Base-by-base conservation (phyloP, 2,113 vertebrate species). In the Smithornis capensis region DNA sequence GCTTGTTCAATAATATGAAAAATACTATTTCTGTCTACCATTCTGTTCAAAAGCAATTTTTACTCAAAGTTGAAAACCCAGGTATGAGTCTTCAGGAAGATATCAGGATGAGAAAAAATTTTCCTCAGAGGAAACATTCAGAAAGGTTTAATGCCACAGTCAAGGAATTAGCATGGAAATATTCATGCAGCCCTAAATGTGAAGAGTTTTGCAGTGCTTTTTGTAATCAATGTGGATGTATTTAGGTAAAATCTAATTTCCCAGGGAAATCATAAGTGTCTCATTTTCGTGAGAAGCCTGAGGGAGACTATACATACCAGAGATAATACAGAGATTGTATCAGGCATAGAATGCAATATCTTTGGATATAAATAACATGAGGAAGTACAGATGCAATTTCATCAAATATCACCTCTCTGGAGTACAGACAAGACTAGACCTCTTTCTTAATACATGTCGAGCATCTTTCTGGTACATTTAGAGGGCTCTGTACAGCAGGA, bases 241-340 rank as follows among this genome's bases (percentile, higher is more conserved):
- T 80, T 94, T 96, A 95, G 63, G 94, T 80, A 95, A 96, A 94
- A 96, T 87, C 57, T 85, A 89, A 93, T 93, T 95, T 96, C 94
- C 80, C 49, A 85, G 74, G 89, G 89, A 91, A 97, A 94, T 91
- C 31, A 87, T 71, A 92, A 95, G 92, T 49, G 83, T 49, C 40
- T 94, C 44, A 64, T 95, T 95, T 96, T 93, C 80, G 38, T 14
- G 12, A 92, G 92, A 64, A 93, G 88, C 93, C 92, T 75, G 60
- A 75, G 68, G 93, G 90, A 90, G 76, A 80, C 80, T 86, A 23
- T 42, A 94, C 59, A 64, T 71, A 90, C 94, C 69, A 89, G 80
- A 88, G 83, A 93, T 92, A 94, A 86, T 27, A 80, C 68, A 60
- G 75, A 87, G 94, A 94, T 90, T 83, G 15, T n/a, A 92, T 94